phyloP scores from a whole-genome alignment of 2,113 vertebrate genomes.

The Cyanoderma ruficeps region DNA sequence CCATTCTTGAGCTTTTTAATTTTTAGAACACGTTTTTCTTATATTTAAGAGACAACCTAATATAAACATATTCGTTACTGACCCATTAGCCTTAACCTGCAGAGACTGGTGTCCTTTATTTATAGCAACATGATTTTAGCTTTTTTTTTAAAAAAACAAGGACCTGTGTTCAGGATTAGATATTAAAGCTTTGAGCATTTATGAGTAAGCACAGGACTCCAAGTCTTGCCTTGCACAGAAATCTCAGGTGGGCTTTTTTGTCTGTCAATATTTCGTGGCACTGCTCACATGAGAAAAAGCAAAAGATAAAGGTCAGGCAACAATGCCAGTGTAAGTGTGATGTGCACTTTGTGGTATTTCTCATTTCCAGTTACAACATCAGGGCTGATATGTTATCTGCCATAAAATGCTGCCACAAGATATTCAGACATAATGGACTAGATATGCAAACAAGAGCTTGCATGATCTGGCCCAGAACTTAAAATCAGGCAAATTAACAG shows the following conservation, averaged over 20 bases:
- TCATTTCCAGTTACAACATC: background rate
- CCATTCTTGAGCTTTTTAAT: background rate
- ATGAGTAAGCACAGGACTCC: background rate
- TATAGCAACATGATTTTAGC: background rate
- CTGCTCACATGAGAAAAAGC: background rate
- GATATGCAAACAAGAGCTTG: background rate
- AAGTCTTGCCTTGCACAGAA: background rate
- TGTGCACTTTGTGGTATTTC: background rate
- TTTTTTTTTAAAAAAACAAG: background rate
- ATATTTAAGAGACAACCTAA: background rate
- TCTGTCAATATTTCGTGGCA: background rate
- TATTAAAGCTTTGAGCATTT: background rate
- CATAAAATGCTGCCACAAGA: background rate
- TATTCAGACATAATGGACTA: background rate
- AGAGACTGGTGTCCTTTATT: background rate
- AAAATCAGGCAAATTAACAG: background rate
- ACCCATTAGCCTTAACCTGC: background rate
- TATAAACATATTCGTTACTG: background rate
- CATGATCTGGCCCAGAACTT: background rate
- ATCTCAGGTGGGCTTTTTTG: accelerated
- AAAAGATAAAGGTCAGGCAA: background rate
- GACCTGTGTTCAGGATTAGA: background rate
- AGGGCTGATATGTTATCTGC: background rate
- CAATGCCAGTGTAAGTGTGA: background rate
- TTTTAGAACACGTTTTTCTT: background rate